phyloP scores from a whole-genome alignment of 2,888 invertebrate genomes.

The Cephonodes hylas region DNA sequence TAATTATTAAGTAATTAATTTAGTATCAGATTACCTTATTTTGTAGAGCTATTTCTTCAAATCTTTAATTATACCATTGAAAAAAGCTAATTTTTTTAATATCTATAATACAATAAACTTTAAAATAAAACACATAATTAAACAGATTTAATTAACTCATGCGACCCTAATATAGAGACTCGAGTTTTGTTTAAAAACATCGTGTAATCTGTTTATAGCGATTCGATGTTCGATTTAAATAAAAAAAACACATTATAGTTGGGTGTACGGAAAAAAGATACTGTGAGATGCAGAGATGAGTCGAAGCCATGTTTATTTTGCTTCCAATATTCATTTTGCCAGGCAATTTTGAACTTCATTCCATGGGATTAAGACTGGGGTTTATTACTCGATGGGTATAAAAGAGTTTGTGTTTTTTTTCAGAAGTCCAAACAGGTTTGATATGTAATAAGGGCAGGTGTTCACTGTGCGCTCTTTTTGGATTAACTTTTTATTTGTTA shows the following conservation, averaged over 20 bases:
- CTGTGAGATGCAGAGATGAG: constrained; percentile 41
- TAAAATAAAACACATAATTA: background rate
- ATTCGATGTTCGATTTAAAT: constrained; percentile 32
- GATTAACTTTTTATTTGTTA: constrained; percentile 40
- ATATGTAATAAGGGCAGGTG: constrained; percentile 71
- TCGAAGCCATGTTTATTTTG: constrained; percentile 26
- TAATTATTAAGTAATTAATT: background rate
- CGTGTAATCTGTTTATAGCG: background rate
- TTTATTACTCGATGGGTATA: no score
- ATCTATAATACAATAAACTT: background rate
- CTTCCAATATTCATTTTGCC: background rate
- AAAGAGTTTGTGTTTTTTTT: constrained; percentile 34
- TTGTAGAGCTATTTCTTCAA: background rate
- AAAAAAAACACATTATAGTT: constrained; percentile 68
- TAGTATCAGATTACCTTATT: background rate
- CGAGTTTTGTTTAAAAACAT: no score
- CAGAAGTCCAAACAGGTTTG: constrained; percentile 54
- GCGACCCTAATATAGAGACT: constrained; percentile 2
- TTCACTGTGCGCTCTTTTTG: constrained; percentile 55
- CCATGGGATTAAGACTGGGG: constrained; percentile 2
- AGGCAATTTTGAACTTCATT: constrained; percentile 28
- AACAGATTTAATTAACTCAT: background rate
- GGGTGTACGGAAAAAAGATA: constrained; percentile 47
- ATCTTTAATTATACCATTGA: no score
- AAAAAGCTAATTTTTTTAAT: no score